Conservation (phyloP, 2,113 vertebrate genomes). For the Pseudorectes ferrugineus region DNA sequence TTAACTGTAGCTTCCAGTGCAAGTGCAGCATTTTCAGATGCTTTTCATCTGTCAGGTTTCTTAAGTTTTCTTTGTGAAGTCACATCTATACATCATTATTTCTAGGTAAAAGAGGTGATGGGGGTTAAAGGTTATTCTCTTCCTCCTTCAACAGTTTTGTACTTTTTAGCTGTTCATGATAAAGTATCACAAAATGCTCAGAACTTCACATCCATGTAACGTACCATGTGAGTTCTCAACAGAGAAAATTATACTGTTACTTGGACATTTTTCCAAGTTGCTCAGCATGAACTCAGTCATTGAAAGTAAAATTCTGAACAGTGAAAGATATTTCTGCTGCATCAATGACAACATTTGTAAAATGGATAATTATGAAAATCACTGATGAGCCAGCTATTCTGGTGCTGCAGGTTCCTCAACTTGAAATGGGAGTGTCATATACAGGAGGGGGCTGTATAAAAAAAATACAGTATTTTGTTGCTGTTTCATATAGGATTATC, state of each 20-base stretch:
- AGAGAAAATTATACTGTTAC: background rate
- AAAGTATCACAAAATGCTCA: background rate
- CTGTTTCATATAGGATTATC: background rate
- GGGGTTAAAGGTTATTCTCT: background rate
- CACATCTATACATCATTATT: background rate
- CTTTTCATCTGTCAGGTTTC: background rate
- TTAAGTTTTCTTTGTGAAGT: background rate
- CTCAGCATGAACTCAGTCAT: background rate
- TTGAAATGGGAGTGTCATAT: background rate
- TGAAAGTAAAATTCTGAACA: background rate
- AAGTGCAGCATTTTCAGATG: background rate
- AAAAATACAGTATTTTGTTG: background rate
- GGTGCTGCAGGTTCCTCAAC: background rate
- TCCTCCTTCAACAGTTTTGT: background rate
- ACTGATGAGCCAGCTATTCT: background rate
- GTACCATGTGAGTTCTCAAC: background rate
- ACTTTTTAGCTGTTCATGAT: background rate
- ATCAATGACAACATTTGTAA: background rate
- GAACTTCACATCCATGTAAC: fast-evolving
- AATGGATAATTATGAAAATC: background rate
- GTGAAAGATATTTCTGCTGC: background rate
- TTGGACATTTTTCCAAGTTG: background rate
- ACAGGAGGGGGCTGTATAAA: background rate
- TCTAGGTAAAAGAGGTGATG: background rate
- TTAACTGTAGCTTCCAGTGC: background rate